Evolutionary conservation across 2,113 vertebrate genomes (phyloP), one percentile per base, ranked within the genome.

Genomic region (Nesogale talazaci): DNA sequence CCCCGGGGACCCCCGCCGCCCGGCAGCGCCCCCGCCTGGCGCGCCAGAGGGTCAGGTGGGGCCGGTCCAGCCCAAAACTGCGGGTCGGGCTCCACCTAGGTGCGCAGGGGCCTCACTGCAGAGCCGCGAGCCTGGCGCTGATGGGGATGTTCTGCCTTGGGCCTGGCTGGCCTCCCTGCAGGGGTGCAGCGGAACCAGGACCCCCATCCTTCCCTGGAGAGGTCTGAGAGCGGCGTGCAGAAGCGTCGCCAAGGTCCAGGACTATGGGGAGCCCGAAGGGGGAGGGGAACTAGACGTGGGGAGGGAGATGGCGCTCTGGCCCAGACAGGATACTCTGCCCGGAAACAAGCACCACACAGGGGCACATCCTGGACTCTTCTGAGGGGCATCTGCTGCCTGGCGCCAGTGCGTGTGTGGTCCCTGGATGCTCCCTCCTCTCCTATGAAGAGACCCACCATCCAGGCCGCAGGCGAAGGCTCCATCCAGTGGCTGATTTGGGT

Each of bases 61-160:
- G 95, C 96, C 76, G 75, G 96, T 82, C 93, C 96, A 75, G 90
- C 86, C 52, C 74, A 92, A 93, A 95, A 56, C 88, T 86, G 94
- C 94, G 94, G 93, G 96, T 94, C 94, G 96, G 95, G 96, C 96
- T 95, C 96, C 96, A 94, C 96, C 95, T 97, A 96, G 96, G 94
- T 57, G 96, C 91, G 80, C 91, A 61, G 86, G 75, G 86, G 83
- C 94, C 72, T 90, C 95, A 96, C 94, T 97, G 96, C 96, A 97
- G 94, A 91, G 93, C 76, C 17, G 34, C 38, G 65, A 46, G 31
- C 40, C 63, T 17, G 72, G 86, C 2, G 38, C 0, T 31, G 72
- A 56, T 80, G 0, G 20, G 16, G 38, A 61, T 31, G 9, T 20
- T 9, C 1, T 1, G 89, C 89, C 86, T 56, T 56, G 1, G 3